Evolutionary conservation across 2,113 vertebrate species (phyloP), one percentile per base, ranked within the genome.

Genomic region (Epinephelus lanceolatus): DNA sequence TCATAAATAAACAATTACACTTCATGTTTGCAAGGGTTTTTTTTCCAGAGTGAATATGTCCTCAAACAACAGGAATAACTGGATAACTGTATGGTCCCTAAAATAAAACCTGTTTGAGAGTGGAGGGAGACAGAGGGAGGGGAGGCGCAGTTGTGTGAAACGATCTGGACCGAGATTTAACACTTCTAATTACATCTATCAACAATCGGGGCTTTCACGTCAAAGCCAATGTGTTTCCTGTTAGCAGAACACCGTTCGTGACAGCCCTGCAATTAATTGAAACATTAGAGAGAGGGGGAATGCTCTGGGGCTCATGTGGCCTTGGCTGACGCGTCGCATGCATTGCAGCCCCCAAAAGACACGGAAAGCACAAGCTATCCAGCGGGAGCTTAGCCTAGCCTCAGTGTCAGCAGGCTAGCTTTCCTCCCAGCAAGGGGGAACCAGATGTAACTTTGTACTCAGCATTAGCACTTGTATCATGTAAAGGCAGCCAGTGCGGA

Each of bases 221-320:
- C 91, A 90, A 85, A 89, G 90, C 81, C 91, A 91, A 89, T 92
- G 85, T 93, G 91, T 90, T 93, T 94, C 93, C 86, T 89, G 91
- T 93, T 92, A 92, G 90, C 91, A n/a, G 80, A 92, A 92, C 90
- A 84, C 80, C 63, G 82, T 89, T 88, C 90, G 84, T 93, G 93
- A 94, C 93, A 95, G 91, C 91, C 87, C 86, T 86, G 91, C 91
- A 88, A 92, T 95, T 94, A 94, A 94, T 93, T 92, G 91, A 92
- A 93, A 93, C 91, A 91, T 91, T 89, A 89, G 89, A 93, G 86
- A 78, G 73, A 75, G 66, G 23, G 55, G 53, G 83, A 90, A 90
- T 86, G 87, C 88, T 90, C 76, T 67, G n/a, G 86, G 89, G 90
- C 89, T 86, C 81, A 76, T 86, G 80, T 88, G 94, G 89, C 93